Conservation (phyloP, 2,797 vertebrate genomes). For the Poecilia gillii region DNA sequence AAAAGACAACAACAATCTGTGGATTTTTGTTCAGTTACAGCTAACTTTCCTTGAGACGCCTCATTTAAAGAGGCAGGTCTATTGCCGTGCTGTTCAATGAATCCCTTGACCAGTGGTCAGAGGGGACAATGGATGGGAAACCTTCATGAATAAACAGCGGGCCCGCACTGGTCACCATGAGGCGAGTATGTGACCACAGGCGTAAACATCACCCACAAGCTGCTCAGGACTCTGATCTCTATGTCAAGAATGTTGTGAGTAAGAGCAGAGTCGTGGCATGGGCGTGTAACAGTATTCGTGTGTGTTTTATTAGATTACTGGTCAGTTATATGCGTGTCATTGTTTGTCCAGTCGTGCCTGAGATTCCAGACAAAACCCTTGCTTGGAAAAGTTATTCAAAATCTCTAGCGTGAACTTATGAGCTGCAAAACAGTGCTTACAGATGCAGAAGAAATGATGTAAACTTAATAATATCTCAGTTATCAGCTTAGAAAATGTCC, state of each 20-base stretch:
- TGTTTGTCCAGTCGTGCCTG: conserved; percentile 54
- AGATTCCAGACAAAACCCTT: conserved; percentile 55
- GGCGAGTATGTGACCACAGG: conserved; percentile 21
- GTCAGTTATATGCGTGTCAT: conserved; percentile 58
- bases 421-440: conserved; percentile 11
- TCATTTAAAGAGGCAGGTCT: neutral
- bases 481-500: conserved; percentile 10
- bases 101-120: conserved; percentile 11
- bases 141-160: conserved; percentile 51
- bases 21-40: neutral
- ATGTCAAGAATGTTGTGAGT: conserved; percentile 69
- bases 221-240: conserved; percentile 49
- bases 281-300: conserved; percentile 26
- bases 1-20: neutral
- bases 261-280: conserved; percentile 50
- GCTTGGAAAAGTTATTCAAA: conserved; percentile 17
- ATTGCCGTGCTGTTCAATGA: conserved; percentile 2
- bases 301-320: conserved; percentile 69
- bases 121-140: conserved; percentile 26
- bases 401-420: conserved; percentile 23
- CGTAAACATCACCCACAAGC: conserved; percentile 34
- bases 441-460: neutral
- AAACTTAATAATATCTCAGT: neutral
- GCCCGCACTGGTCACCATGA: conserved; percentile 44
- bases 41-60: neutral